phyloP scores from a whole-genome alignment of 2,797 vertebrate genomes.

The Lophotriccus pileatus region DNA sequence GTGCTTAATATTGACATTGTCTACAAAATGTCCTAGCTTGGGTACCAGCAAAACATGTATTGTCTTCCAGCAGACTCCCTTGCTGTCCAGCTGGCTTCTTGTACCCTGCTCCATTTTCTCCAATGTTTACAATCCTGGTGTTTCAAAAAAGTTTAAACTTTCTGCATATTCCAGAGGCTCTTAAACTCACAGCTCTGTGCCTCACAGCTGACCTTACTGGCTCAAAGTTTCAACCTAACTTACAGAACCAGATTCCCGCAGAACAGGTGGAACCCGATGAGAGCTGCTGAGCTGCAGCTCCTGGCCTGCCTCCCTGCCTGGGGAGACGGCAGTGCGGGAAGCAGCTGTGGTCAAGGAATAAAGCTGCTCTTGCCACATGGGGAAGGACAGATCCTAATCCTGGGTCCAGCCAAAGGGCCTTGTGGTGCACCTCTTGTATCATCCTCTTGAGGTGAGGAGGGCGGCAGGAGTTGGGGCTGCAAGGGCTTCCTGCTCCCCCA shows the following conservation, averaged over 20 bases:
- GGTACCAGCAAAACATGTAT: background rate
- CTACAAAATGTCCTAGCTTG: background rate
- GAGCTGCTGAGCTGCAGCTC: background rate
- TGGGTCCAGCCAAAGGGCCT: rapidly evolving
- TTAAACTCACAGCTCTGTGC: background rate
- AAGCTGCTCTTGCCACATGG: background rate
- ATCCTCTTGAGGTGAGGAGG: background rate
- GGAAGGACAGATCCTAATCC: background rate
- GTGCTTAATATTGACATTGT: background rate
- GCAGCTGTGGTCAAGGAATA: background rate
- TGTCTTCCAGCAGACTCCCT: background rate
- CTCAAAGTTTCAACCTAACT: background rate
- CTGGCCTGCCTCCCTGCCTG: background rate
- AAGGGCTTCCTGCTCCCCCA: background rate
- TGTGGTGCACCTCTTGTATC: background rate
- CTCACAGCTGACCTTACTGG: background rate
- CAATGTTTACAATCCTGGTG: rapidly evolving
- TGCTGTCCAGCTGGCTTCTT: background rate
- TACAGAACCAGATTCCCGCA: background rate
- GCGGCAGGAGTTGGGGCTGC: background rate
- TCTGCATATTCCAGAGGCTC: background rate
- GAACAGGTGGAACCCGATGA: background rate
- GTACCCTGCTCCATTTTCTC: background rate
- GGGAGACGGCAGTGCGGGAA: background rate
- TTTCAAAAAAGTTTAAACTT: background rate